These are phyloP conservation scores for Melipona bicolor DNA, from an alignment of 2,888 invertebrate species.

Conservation along the genomic window DNA sequence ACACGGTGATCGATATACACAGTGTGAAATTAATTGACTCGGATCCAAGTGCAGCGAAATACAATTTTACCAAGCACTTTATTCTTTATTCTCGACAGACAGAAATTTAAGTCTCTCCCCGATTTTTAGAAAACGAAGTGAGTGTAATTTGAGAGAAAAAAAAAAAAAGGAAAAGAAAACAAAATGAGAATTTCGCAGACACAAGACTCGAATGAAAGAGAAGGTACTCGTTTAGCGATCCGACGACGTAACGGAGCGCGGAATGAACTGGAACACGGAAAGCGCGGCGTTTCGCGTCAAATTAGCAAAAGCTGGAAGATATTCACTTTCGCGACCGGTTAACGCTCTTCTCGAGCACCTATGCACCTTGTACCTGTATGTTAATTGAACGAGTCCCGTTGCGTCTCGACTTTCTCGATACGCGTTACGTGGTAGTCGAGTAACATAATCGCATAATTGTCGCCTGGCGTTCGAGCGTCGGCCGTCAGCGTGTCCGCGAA, in stretches of 20 bases:
- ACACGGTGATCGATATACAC: too few relatives aligned
- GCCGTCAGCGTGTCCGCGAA: conserved; percentile 49
- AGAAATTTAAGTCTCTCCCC: too few relatives aligned
- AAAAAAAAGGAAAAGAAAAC: neutral
- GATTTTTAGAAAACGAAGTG: too few relatives aligned
- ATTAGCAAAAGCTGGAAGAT: conserved; percentile 3
- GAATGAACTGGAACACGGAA: neutral
- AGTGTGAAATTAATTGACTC: too few relatives aligned
- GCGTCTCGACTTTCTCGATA: conserved; percentile 60
- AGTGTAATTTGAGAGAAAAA: too few relatives aligned
- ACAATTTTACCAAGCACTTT: too few relatives aligned
- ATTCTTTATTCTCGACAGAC: too few relatives aligned
- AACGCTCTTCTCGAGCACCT: neutral
- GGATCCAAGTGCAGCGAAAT: too few relatives aligned
- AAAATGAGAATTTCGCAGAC: neutral
- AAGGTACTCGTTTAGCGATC: neutral
- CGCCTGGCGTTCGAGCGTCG: conserved; percentile 41
- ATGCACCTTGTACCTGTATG: conserved; percentile 8
- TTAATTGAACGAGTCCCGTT: conserved; percentile 36
- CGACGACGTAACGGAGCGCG: neutral
- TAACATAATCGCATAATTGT: conserved; percentile 68
- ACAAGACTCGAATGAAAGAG: too few relatives aligned
- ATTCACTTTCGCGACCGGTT: conserved; percentile 25
- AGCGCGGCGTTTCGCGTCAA: neutral
- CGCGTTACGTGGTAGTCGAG: conserved; percentile 62